A percentile compares a stretch with the other conserved stretches of the same genome.
Conservation (phyloP, 2,113 vertebrate species). For the Atractosteus spatula region DNA sequence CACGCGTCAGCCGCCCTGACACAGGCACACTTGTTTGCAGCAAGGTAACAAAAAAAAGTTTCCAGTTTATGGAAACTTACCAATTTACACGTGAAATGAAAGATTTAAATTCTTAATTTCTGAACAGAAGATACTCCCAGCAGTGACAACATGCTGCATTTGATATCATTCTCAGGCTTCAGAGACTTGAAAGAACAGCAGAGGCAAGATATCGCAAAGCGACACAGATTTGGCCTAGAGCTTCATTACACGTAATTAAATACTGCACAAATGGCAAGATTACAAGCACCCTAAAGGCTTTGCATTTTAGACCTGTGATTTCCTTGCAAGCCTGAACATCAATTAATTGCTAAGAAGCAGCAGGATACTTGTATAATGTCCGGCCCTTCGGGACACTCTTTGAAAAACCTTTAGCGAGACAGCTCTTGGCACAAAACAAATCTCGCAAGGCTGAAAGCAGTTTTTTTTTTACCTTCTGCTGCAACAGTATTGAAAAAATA, state of each 20-base stretch:
- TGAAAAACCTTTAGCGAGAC: background rate
- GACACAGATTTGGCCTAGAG: background rate
- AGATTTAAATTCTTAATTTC: too few species aligned
- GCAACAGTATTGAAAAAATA: too few species aligned
- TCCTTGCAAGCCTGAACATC: background rate
- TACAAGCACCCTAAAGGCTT: background rate
- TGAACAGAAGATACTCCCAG: too few species aligned
- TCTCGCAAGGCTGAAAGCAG: too few species aligned
- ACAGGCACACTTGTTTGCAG: too few species aligned
- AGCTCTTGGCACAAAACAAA: background rate
- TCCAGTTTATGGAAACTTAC: too few species aligned
- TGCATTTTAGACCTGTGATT: background rate
- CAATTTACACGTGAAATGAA: too few species aligned
- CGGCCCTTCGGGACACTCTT: background rate
- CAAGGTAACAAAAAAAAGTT: too few species aligned
- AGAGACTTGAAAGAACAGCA: background rate
- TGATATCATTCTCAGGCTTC: too few species aligned
- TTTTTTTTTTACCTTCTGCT: too few species aligned
- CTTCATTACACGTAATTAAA: constrained; percentile 3
- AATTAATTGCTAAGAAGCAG: background rate
- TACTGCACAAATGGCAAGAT: constrained; percentile 2
- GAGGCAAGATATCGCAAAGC: background rate
- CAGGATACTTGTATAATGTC: background rate
- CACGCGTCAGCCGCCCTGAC: too few species aligned
- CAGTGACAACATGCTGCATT: too few species aligned